A percentile compares a stretch with the other conserved stretches of the same genome.
Evolutionary conservation across 1,140 invertebrate genomes (phyloP).

Genomic region (Anastrepha ludens): DNA sequence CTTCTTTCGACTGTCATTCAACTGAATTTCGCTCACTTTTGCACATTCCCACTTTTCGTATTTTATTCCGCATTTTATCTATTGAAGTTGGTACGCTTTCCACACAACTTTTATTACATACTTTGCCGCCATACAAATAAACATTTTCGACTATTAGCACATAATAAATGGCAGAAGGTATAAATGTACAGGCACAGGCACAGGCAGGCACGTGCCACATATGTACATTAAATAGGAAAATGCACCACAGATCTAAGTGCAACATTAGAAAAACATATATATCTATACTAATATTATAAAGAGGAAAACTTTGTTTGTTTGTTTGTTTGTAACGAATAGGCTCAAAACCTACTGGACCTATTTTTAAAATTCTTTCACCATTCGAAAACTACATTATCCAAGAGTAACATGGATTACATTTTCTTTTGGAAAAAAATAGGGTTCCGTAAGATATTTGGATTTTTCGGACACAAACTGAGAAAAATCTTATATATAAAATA

Average conservation of each 20-base stretch:
- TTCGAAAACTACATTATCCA: no score
- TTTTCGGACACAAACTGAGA: no score
- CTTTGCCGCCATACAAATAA: neutral
- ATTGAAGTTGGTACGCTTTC: neutral
- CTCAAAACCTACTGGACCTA: no score
- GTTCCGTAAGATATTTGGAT: no score
- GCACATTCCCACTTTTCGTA: slow-evolving; percentile 7
- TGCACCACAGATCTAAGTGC: neutral
- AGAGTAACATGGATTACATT: no score
- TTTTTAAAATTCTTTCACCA: no score
- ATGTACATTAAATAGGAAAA: neutral
- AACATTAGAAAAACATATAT: neutral
- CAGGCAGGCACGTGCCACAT: neutral
- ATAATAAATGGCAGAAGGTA: neutral
- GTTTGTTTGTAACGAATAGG: no score
- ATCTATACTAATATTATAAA: no score
- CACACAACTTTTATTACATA: neutral
- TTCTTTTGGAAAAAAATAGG: no score
- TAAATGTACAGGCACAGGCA: neutral
- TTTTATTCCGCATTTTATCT: neutral
- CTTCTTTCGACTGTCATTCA: neutral
- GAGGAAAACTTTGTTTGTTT: no score
- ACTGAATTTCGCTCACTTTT: slow-evolving; percentile 1
- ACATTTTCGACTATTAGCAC: neutral
- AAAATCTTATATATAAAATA: no score